A percentile compares a stretch with the other conserved stretches of the same genome.
phyloP scores from a whole-genome alignment of 2,888 invertebrate species.

The Sisyra nigra region DNA sequence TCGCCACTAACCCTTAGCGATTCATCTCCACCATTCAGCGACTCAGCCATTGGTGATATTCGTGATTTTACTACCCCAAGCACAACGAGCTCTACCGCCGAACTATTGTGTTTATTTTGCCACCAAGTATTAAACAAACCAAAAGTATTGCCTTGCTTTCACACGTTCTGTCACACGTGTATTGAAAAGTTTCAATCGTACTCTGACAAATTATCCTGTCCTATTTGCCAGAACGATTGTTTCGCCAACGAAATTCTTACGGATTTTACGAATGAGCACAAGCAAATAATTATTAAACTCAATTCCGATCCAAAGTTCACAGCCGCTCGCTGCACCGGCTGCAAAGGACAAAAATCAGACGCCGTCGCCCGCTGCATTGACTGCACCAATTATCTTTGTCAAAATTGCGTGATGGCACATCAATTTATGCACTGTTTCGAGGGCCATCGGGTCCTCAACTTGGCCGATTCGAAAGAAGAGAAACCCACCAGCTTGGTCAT shows the following conservation, averaged over 20 bases:
- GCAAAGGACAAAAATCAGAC: slow-evolving; percentile 87
- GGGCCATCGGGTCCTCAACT: slow-evolving; percentile 76
- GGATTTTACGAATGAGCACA: slow-evolving; percentile 3
- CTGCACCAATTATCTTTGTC: slow-evolving; percentile 90
- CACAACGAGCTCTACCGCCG: slow-evolving; percentile 18
- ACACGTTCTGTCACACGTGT: slow-evolving; percentile 72
- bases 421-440: slow-evolving; percentile 99
- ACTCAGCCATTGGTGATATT: slow-evolving; percentile 66
- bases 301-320: slow-evolving; percentile 26
- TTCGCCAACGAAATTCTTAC: slow-evolving; percentile 13
- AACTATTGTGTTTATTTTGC: slow-evolving; percentile 47
- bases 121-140: slow-evolving; percentile 58
- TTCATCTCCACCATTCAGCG: slow-evolving; percentile 74
- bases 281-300: slow-evolving; percentile 1
- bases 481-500: slow-evolving; percentile 23
- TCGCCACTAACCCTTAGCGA: slow-evolving; percentile 72
- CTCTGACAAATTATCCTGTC: slow-evolving; percentile 59
- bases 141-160: slow-evolving; percentile 65
- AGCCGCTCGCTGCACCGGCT: slow-evolving; percentile 76
- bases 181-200: slow-evolving; percentile 55
- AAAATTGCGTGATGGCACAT: slow-evolving; percentile 96
- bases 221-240: slow-evolving; percentile 37
- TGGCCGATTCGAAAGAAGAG: slow-evolving; percentile 45
- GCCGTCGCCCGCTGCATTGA: slow-evolving; percentile 93
- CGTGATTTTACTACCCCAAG: slow-evolving; percentile 31